Evolutionary conservation across 2,797 vertebrate species (phyloP).

Genomic region (Megalops cyprinoides): DNA sequence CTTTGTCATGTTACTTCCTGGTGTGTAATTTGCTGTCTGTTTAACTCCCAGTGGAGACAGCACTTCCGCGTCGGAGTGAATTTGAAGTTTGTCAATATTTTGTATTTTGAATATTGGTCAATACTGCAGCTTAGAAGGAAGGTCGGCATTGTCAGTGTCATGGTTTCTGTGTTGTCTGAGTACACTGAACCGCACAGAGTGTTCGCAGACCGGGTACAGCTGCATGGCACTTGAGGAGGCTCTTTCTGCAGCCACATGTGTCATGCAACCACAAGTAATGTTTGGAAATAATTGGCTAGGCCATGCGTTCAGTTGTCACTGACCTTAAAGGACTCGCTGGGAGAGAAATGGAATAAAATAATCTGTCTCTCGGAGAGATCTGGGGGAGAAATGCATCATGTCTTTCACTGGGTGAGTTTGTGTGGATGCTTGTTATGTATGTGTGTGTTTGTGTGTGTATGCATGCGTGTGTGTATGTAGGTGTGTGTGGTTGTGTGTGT

Average conservation of each 20-base stretch:
- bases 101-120: not conserved
- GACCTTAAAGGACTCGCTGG: not conserved
- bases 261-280: conserved; percentile 60
- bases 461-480: conserved; percentile 30
- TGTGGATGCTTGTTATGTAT: not conserved
- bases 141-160: not conserved
- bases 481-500: not conserved
- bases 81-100: not conserved
- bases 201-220: not conserved
- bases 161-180: not conserved
- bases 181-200: not conserved
- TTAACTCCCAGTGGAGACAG: not conserved
- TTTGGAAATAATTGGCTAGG: conserved; percentile 63
- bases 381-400: not conserved
- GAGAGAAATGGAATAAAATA: not conserved
- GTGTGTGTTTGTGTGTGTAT: conserved; percentile 15
- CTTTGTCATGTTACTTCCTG: not conserved
- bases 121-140: not conserved
- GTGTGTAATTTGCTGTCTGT: not conserved
- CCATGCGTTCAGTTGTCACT: not conserved
- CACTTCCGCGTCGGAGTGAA: not conserved
- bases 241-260: conserved; percentile 41
- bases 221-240: not conserved
- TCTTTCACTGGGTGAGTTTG: not conserved
- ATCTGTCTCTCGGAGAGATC: not conserved